These are phyloP conservation scores for Theonella swinhoei DNA, from an alignment of 37 sponge, comb jelly and placozoan genomes.

Conservation along the genomic window DNA sequence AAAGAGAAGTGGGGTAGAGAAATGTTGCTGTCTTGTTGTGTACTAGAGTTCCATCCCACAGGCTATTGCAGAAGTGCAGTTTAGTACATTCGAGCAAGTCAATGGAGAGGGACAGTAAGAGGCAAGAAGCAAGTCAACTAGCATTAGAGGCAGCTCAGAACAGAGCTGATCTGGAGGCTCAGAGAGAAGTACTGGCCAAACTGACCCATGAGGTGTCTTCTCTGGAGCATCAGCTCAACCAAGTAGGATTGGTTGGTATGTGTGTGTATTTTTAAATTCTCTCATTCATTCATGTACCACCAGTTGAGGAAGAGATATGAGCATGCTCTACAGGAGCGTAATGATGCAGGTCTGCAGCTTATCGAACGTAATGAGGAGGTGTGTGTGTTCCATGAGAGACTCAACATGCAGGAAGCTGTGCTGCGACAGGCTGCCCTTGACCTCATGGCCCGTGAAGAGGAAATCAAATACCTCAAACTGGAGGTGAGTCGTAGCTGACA, in stretches of 20 bases:
- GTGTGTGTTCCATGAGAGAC: slow-evolving; percentile 93
- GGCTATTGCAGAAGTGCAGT: slow-evolving; percentile 68
- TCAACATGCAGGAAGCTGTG: slow-evolving; percentile 84
- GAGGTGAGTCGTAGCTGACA: slow-evolving; percentile 59
- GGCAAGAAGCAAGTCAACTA: slow-evolving; percentile 72
- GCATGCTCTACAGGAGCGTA: slow-evolving; percentile 88
- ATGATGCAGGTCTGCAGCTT: slow-evolving; percentile 92
- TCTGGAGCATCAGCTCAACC: slow-evolving; percentile 83
- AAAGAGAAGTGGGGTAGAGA: slow-evolving; percentile 51
- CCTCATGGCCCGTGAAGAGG: slow-evolving; percentile 86
- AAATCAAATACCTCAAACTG: slow-evolving; percentile 81
- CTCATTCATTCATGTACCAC: neutral
- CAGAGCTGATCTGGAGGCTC: slow-evolving; percentile 49
- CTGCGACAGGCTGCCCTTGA: slow-evolving; percentile 78
- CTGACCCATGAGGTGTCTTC: slow-evolving; percentile 80
- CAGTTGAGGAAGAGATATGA: slow-evolving; percentile 87
- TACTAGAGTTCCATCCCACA: neutral
- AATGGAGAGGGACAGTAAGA: slow-evolving; percentile 78
- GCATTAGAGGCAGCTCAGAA: slow-evolving; percentile 50
- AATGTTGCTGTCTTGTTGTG: slow-evolving; percentile 6
- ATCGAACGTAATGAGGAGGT: slow-evolving; percentile 98
- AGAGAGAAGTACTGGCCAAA: slow-evolving; percentile 74
- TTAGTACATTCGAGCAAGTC: slow-evolving; percentile 64
- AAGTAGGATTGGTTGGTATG: slow-evolving; percentile 59
- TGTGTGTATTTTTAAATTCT: neutral